phyloP scores from a whole-genome alignment of 2,888 invertebrate species.

The Zootermopsis nevadensis region DNA sequence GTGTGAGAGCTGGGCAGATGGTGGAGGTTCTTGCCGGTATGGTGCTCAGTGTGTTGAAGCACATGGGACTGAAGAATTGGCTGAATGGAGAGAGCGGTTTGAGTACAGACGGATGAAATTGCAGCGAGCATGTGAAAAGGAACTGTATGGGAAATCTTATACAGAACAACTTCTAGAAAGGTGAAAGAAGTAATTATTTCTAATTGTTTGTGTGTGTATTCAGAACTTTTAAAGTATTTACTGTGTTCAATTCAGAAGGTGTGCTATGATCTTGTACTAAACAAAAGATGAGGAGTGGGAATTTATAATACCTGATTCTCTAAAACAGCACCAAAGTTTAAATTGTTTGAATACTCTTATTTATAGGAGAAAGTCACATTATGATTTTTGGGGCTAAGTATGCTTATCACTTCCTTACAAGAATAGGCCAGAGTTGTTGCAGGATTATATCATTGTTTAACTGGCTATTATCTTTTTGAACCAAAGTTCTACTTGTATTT shows the following conservation, averaged over 20 bases:
- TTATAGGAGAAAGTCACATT: too few species aligned
- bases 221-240: neutral
- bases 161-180: constrained; percentile 75
- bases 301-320: neutral
- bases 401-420: too few species aligned
- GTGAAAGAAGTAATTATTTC: constrained; percentile 49
- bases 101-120: constrained; percentile 74
- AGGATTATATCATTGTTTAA: too few species aligned
- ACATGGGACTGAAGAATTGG: constrained; percentile 76
- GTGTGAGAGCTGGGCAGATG: constrained; percentile 70
- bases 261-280: too few species aligned
- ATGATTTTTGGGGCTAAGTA: too few species aligned
- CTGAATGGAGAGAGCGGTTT: constrained; percentile 80
- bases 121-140: constrained; percentile 74
- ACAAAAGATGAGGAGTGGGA: too few species aligned
- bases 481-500: too few species aligned
- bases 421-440: too few species aligned
- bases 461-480: too few species aligned
- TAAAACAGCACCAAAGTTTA: neutral
- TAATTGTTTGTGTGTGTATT: neutral
- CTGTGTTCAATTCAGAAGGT: neutral
- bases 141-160: constrained; percentile 71
- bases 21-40: constrained; percentile 70
- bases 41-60: constrained; percentile 81
- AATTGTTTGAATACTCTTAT: too few species aligned